These are phyloP conservation scores for Pelvicachromis taeniatus DNA, from an alignment of 2,113 vertebrate genomes.

Conservation along the genomic window DNA sequence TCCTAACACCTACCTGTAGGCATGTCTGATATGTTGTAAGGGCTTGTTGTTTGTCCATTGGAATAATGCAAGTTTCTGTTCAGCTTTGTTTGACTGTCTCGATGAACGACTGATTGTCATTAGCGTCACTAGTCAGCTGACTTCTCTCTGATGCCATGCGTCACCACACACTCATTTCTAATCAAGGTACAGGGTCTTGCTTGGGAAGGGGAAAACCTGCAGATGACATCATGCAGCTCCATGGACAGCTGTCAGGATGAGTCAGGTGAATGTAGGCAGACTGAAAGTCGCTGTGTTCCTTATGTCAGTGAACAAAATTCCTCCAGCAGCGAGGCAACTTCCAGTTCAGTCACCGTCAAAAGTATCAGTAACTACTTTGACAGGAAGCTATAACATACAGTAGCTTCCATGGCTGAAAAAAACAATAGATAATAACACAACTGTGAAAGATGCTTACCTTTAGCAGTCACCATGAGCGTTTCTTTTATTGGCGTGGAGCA, in stretches of 20 bases:
- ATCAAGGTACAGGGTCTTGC: constrained; percentile 35
- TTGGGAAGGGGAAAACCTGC: constrained; percentile 2
- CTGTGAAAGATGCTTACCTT: constrained; percentile 7
- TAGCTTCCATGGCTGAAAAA: constrained; percentile 9
- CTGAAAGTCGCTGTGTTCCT: constrained; percentile 44
- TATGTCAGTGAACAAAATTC: constrained; percentile 52
- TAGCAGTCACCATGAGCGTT: not conserved
- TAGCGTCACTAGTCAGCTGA: constrained; percentile 4
- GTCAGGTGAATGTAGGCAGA: constrained; percentile 62
- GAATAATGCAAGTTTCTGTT: constrained; percentile 22
- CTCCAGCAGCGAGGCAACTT: constrained; percentile 27
- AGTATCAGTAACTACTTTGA: constrained; percentile 36
- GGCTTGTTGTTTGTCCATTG: not conserved
- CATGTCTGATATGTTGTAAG: constrained; percentile 8
- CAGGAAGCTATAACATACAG: constrained; percentile 5
- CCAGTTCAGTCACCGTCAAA: constrained; percentile 43
- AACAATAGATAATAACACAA: constrained; percentile 21
- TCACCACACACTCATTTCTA: constrained; percentile 16
- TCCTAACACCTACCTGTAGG: constrained; percentile 5
- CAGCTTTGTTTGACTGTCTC: constrained; percentile 14
- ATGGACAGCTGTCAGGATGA: constrained; percentile 62
- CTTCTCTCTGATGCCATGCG: constrained; percentile 22
- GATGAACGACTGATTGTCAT: constrained; percentile 28
- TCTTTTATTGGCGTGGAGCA: constrained; percentile 1
- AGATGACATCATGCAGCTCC: constrained; percentile 57